These are phyloP conservation scores for Tinea pellionella DNA, from an alignment of 2,888 invertebrate species.

Conservation along the genomic window DNA sequence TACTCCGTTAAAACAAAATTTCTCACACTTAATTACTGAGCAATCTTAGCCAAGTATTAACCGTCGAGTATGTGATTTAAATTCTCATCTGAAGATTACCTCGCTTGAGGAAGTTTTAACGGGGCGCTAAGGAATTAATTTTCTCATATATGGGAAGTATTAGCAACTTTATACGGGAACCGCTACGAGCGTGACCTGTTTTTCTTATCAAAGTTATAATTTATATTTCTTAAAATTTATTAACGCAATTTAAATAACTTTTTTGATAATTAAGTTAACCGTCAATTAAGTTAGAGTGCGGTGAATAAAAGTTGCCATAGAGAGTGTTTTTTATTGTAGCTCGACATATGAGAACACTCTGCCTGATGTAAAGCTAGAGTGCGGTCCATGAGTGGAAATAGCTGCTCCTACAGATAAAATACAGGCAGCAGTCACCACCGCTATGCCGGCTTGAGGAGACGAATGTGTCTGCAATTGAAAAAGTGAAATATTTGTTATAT, in stretches of 20 bases:
- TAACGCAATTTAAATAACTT: neutral
- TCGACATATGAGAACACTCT: no score
- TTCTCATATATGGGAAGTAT: constrained; percentile 4
- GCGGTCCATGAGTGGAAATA: no score
- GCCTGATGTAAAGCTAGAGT: no score
- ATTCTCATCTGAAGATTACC: constrained; percentile 9
- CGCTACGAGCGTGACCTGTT: neutral
- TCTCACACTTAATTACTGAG: constrained; percentile 9
- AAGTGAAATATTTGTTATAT: no score
- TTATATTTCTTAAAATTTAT: neutral
- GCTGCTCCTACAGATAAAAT: no score
- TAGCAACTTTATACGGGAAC: neutral
- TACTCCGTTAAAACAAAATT: neutral
- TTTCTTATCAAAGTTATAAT: neutral
- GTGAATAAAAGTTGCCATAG: no score
- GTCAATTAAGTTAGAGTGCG: no score
- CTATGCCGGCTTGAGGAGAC: no score
- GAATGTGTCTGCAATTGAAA: no score
- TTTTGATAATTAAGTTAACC: no score
- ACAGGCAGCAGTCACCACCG: no score
- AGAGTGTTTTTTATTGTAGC: no score
- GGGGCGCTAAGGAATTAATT: constrained; percentile 5
- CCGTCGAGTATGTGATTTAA: constrained; percentile 2
- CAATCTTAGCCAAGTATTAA: constrained; percentile 6
- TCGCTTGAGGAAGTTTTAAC: constrained; percentile 3